phyloP scores from a whole-genome alignment of 2,113 vertebrate species.

The Eulacestoma nigropectus region DNA sequence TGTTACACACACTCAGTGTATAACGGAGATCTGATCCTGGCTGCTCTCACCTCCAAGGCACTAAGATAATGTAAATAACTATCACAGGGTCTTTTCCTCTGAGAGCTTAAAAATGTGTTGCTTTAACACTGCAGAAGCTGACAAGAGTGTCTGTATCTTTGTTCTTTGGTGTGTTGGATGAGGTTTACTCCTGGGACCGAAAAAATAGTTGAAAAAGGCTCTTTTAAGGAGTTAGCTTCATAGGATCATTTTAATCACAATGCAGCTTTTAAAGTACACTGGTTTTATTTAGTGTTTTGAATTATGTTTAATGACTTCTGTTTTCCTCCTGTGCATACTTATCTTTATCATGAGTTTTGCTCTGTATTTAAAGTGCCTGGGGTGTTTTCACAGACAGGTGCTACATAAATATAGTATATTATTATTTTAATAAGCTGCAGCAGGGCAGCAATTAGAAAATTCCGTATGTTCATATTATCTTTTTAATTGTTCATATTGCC shows the following conservation, averaged over 20 bases:
- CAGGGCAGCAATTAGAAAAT: neutral
- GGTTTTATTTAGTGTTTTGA: neutral
- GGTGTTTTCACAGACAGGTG: neutral
- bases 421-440: neutral
- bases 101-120: neutral
- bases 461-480: neutral
- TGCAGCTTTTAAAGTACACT: neutral
- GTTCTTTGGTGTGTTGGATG: neutral
- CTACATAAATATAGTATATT: neutral
- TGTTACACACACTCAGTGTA: fast-evolving
- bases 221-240: neutral
- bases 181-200: neutral
- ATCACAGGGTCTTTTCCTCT: neutral
- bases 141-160: neutral
- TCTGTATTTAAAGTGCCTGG: neutral
- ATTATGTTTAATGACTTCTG: neutral
- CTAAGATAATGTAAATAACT: neutral
- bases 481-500: neutral
- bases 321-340: neutral
- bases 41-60: neutral
- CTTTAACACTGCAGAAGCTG: neutral
- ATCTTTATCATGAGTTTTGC: neutral
- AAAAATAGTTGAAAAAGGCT: neutral
- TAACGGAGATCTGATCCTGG: neutral
- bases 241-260: neutral